phyloP scores from a whole-genome alignment of 1,140 invertebrate species.

The Drosophila mauritiana region DNA sequence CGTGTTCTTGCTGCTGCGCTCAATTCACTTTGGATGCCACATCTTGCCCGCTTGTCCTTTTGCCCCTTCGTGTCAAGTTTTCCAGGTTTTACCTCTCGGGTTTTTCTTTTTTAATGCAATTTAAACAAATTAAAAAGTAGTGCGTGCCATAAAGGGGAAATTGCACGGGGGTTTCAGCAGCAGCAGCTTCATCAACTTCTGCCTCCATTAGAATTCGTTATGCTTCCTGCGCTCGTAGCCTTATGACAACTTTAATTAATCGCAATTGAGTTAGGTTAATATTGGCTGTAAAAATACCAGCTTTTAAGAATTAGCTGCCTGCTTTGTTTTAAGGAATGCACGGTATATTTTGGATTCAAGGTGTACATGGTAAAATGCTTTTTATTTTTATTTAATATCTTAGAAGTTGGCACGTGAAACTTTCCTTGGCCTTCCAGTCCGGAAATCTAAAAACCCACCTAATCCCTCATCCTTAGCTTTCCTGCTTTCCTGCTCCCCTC shows the following conservation, averaged over 20 bases:
- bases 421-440: background rate
- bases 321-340: no score
- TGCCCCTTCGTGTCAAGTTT: constrained; percentile 18
- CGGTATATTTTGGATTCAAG: no score
- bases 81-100: constrained; percentile 37
- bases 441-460: background rate
- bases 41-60: background rate
- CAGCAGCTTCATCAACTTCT: constrained; percentile 16
- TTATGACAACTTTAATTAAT: constrained; percentile 52
- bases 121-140: constrained; percentile 77
- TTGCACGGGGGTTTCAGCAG: background rate
- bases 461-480: background rate
- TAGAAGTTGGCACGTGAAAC: constrained; percentile 1
- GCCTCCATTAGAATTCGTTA: constrained; percentile 22
- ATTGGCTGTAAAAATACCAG: background rate
- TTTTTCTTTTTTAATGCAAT: constrained; percentile 62
- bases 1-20: constrained; percentile 46
- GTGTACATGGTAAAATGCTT: background rate
- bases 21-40: constrained; percentile 64
- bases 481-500: background rate
- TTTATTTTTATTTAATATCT: background rate
- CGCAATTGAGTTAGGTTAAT: constrained; percentile 37
- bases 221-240: constrained; percentile 7
- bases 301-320: background rate
- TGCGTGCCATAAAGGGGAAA: constrained; percentile 44